Conservation (phyloP, 2,113 vertebrate species). For the Thymallus thymallus region DNA sequence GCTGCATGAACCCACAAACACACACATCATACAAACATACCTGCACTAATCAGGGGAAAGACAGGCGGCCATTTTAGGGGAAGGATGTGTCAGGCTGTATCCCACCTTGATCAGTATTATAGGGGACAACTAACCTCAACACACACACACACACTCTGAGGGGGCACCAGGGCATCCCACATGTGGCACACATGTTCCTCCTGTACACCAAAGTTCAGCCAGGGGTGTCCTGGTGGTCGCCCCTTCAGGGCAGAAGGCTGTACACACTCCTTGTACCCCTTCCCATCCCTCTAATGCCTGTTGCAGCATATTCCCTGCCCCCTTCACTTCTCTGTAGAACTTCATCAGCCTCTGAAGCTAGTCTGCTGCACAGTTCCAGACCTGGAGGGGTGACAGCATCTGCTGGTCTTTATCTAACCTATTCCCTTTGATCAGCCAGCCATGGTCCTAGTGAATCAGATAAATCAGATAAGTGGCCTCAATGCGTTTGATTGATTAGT, state of each 20-base stretch:
- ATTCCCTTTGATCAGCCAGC: too few species aligned
- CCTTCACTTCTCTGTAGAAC: neutral
- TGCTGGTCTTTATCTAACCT: too few species aligned
- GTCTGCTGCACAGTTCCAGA: too few species aligned
- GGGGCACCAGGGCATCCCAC: constrained; percentile 35
- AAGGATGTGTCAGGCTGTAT: constrained; percentile 43
- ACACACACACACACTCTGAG: constrained; percentile 12
- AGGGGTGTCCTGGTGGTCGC: constrained; percentile 30
- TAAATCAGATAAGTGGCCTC: too few species aligned
- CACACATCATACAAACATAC: too few species aligned
- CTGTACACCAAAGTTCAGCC: constrained; percentile 50
- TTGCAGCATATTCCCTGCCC: constrained; percentile 8
- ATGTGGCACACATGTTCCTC: constrained; percentile 56
- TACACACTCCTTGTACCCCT: constrained; percentile 31
- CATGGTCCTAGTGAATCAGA: too few species aligned
- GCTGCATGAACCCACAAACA: neutral
- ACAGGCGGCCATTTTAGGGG: constrained; percentile 27
- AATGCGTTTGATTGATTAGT: too few species aligned
- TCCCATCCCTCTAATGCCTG: constrained; percentile 22
- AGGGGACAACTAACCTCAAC: constrained; percentile 23
- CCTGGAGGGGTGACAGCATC: too few species aligned
- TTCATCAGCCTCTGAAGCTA: too few species aligned
- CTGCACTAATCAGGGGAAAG: neutral
- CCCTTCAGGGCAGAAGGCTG: too few species aligned
- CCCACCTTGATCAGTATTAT: constrained; percentile 46